These are phyloP conservation scores for Miniopterus natalensis DNA, from an alignment of 2,113 vertebrate genomes.

Conservation along the genomic window DNA sequence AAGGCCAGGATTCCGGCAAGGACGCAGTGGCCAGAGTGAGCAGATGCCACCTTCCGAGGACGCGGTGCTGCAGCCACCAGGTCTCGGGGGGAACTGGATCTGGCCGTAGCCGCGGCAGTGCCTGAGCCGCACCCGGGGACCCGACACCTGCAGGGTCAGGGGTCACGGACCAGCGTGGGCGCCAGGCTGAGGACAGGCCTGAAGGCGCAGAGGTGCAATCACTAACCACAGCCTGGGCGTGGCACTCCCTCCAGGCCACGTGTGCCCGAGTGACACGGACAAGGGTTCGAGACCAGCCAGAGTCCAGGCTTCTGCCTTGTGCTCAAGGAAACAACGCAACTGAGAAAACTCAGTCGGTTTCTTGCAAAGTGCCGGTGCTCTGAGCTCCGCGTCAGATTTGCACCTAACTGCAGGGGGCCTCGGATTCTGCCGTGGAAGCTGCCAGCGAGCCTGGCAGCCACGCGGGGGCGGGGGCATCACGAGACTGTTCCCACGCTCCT, in stretches of 20 bases:
- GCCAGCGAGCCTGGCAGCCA: not conserved
- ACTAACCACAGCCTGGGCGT: not conserved
- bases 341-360: not conserved
- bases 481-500: not conserved
- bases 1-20: not conserved
- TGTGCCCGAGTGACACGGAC: rapidly evolving
- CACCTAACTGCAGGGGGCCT: not conserved
- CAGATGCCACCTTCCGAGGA: not conserved
- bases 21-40: not conserved
- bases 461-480: not conserved
- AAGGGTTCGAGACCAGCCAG: not conserved
- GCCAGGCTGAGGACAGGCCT: not conserved
- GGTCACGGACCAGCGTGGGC: not conserved
- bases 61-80: rapidly evolving
- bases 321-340: not conserved
- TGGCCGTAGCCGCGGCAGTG: not conserved
- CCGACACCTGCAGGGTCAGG: not conserved
- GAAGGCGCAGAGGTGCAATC: not conserved
- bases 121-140: not conserved
- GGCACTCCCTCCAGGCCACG: not conserved
- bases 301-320: too few species aligned
- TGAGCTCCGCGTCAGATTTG: too few species aligned
- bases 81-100: too few species aligned
- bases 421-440: not conserved
- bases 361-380: not conserved